Conservation (phyloP, 2,797 vertebrate species). For the Gambusia yucatana region DNA sequence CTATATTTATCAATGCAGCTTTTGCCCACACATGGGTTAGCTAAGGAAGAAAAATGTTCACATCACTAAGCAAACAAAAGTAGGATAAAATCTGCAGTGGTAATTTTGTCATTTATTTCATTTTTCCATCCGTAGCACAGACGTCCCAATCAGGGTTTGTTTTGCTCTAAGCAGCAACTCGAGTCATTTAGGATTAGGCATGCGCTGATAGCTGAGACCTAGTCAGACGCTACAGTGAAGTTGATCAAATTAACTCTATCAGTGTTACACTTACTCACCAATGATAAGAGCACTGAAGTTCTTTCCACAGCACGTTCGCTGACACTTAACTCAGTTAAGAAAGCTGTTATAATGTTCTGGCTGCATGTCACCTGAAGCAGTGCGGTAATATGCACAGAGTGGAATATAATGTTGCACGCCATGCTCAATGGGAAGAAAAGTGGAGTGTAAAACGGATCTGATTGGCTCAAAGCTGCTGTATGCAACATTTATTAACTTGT, state of each 20-base stretch:
- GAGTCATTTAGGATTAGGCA: neutral
- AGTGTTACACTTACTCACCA: neutral
- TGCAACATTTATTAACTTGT: no score
- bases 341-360: neutral
- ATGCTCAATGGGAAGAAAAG: neutral
- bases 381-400: no score
- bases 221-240: neutral
- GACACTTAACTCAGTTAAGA: neutral
- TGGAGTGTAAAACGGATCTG: neutral
- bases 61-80: neutral
- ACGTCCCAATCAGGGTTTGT: neutral
- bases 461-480: neutral
- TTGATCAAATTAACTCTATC: neutral
- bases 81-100: neutral
- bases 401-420: neutral
- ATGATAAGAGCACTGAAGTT: neutral
- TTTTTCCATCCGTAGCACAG: neutral
- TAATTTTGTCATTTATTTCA: neutral
- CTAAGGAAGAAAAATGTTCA: neutral
- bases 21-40: neutral
- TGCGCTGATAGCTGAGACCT: neutral
- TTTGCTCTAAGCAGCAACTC: neutral
- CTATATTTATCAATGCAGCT: constrained; percentile 28
- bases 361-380: neutral
- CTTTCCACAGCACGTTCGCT: neutral